Base-by-base conservation (phyloP, 1,140 invertebrate species). In the Antheraea pernyi region DNA sequence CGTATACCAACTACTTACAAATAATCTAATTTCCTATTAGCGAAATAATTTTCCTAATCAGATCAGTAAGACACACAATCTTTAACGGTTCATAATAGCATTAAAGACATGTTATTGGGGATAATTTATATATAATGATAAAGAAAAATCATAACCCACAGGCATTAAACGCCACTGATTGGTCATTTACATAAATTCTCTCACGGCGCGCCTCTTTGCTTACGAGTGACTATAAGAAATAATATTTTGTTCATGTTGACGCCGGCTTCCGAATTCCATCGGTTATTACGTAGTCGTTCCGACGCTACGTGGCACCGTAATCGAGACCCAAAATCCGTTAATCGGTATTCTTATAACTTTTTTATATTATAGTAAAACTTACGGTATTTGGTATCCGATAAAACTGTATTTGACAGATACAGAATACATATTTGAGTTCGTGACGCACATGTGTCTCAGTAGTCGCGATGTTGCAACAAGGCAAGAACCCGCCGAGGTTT, bases 171-270 rank as follows among this genome's bases (percentile, higher is more conserved):
- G 53, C 30, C 18, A 53, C 65, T 72, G 62, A 67, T 73, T 42
- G 71, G 63, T 69, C 67, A 76, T 79, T 75, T 70, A 76, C 74
- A 78, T 80, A 80, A 80, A 80, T 72, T 74, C 71, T 66, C 63
- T 72, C 71, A 76, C 68, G 76, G 6, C 39, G 39, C 16, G 16
- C 11, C 46, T 63, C 18, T 62, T 18, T 53, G 62, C 46, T 10
- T 36, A 65, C 69, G 46, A 30, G 65, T 37, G 65, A 39, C 66
- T 59, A 68, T 64, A 75, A 73, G 73, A 73, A 59, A 30, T 61
- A 71, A 77, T 67, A 72, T 62, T 65, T 73, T 19, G 65, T 69
- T 74, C 36, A 46, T 62, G 68, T 69, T 60, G 64, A 65, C 63
- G 53, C 64, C 67, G 59, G 74, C 78, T 78, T 73, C 76, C 73